Base-by-base conservation (phyloP, 2,888 invertebrate genomes). In the Amiota minor region DNA sequence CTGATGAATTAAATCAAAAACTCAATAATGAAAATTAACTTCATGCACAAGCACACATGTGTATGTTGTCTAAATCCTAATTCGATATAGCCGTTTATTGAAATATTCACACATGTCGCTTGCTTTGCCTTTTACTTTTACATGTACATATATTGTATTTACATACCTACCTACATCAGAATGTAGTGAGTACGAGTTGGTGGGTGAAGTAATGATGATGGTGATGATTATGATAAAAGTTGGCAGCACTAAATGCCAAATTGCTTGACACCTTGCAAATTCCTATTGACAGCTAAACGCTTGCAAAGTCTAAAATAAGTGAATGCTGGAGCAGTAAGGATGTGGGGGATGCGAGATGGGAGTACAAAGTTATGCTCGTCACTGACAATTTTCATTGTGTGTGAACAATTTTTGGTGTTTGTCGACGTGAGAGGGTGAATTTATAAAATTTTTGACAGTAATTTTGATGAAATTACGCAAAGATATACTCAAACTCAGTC, bases 211-310 rank as follows among this genome's bases (percentile, higher is more conserved):
- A 74, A 75, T 70, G 35, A 62, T 74, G 72, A 72, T 56, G 75
- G 70, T 64, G 71, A 35, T 20, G 16, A 47, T 45, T 53, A 14
- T 2, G 45, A 8, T 59, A 20, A n/a, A 35, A 35, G 35, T n/a
- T 46, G 18, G 56, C 16, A 10, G 45, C 53, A 23, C 46, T 53
- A 50, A 67, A 86, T 78, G 86, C 77, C 77, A 85, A 85, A 85
- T 85, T 85, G 83, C 81, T 85, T 86, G 83, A 83, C 83, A 83
- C 86, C 83, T 83, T 79, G 67, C 85, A 78, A 82, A 85, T 86
- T 86, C 81, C 84, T 80, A 83, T 85, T 86, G 83, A 86, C 86
- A 86, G 86, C 83, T 76, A 14, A 16, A 46, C 16, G 56, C 45
- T 55, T 76, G 83, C 85, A 77, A 81, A 79, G 80, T 81, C 81